A percentile compares a stretch with the other conserved stretches of the same genome.
phyloP scores from a whole-genome alignment of 1,140 invertebrate genomes.

The Penaeus japonicus region DNA sequence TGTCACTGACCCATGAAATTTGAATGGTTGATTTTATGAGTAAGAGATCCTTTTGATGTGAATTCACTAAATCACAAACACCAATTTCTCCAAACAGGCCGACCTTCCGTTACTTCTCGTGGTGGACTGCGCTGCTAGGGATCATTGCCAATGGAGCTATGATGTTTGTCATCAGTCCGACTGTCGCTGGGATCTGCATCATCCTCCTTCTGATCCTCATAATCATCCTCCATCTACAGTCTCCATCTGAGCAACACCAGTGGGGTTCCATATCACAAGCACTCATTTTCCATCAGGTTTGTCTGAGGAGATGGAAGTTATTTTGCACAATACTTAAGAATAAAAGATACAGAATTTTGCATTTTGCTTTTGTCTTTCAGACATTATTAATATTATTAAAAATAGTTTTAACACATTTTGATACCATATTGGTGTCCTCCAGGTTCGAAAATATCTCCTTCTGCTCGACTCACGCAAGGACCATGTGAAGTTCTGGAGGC shows the following conservation, averaged over 20 bases:
- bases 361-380: no score
- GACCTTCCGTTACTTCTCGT: conserved; percentile 95
- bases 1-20: no score
- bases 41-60: no score
- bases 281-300: conserved; percentile 96
- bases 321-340: no score
- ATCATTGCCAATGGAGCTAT: conserved; percentile 86
- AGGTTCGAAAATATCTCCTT: conserved; percentile 94
- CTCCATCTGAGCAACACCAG: conserved; percentile 79
- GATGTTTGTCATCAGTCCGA: conserved; percentile 95
- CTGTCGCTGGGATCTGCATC: conserved; percentile 88
- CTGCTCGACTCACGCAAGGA: conserved; percentile 95
- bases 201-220: conserved; percentile 86
- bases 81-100: conserved; percentile 71
- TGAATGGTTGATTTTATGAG: no score
- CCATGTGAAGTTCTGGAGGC: conserved; percentile 99
- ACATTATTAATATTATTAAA: no score
- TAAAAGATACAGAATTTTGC: no score
- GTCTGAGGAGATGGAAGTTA: background rate
- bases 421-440: conserved; percentile 47
- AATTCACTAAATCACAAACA: background rate
- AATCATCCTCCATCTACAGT: conserved; percentile 89
- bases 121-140: conserved; percentile 89
- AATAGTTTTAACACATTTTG: no score
- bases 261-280: conserved; percentile 99